Percentiles rank a stretch among this genome's conserved stretches.
Evolutionary conservation across 2,113 vertebrate species (phyloP).

Genomic region (Poeciliopsis retropinna): DNA sequence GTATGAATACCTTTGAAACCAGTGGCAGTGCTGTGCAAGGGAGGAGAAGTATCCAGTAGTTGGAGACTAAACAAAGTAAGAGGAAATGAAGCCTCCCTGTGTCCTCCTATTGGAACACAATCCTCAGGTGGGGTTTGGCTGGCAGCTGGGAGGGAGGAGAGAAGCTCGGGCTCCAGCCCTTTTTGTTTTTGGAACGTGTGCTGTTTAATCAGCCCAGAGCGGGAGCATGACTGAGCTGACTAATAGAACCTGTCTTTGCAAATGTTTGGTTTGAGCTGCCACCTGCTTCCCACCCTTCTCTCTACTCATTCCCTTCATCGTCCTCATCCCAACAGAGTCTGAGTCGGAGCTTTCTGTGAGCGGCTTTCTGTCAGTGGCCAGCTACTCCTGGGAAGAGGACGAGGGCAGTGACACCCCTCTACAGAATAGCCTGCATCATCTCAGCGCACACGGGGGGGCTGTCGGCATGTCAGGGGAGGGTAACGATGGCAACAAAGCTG

Average conservation of each 20-base stretch:
- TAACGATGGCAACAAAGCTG: constrained; percentile 83
- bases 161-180: constrained; percentile 41
- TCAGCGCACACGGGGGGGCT: constrained; percentile 65
- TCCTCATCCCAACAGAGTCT: constrained; percentile 82
- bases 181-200: constrained; percentile 62
- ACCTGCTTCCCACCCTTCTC: constrained; percentile 7
- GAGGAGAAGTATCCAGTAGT: constrained; percentile 31
- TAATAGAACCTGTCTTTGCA: constrained; percentile 1
- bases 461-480: constrained; percentile 86
- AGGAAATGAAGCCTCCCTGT: constrained; percentile 72
- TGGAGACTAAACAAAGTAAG: constrained; percentile 58
- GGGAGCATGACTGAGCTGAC: constrained; percentile 2
- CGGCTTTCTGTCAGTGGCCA: constrained; percentile 85
- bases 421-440: constrained; percentile 69
- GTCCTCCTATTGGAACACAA: constrained; percentile 82
- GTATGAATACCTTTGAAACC: constrained; percentile 31
- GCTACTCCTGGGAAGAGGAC: constrained; percentile 82
- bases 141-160: constrained; percentile 44
- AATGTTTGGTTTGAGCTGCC: constrained; percentile 46
- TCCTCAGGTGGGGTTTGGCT: constrained; percentile 86
- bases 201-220: constrained; percentile 26
- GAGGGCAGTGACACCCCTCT: constrained; percentile 64
- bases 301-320: constrained; percentile 28
- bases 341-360: constrained; percentile 89
- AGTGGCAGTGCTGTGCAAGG: constrained; percentile 10